Evolutionary conservation across 2,113 vertebrate genomes (phyloP).

Genomic region (Pangasianodon gigas): DNA sequence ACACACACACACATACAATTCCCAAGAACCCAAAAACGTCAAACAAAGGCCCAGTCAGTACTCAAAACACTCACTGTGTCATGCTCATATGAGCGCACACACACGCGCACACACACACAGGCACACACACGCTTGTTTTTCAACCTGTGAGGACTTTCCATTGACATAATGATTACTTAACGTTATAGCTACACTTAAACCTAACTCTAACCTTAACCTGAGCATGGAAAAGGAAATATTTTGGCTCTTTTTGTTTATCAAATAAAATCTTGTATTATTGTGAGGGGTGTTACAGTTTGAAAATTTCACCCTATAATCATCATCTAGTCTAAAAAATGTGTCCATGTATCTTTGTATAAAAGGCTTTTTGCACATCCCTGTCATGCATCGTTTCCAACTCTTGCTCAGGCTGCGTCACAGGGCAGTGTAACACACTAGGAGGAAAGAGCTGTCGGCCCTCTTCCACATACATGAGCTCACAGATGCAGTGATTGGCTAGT

Average conservation of each 20-base stretch:
- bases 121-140: not conserved
- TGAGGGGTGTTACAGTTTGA: not conserved
- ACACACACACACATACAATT: not conserved
- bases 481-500: no score
- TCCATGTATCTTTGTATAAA: not conserved
- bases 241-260: not conserved
- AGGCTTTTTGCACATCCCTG: not conserved
- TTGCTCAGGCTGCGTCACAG: not conserved
- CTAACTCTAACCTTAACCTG: not conserved
- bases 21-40: not conserved
- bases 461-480: not conserved
- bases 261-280: not conserved
- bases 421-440: not conserved
- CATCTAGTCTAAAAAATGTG: not conserved
- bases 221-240: not conserved
- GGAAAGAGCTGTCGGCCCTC: not conserved
- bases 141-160: not conserved
- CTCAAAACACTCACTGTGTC: not conserved
- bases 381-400: not conserved
- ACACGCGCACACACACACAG: not conserved
- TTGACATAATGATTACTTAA: not conserved
- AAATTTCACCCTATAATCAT: not conserved
- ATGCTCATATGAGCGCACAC: not conserved
- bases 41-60: conserved; percentile 16
- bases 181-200: not conserved